These are phyloP conservation scores for Aphelinus certus DNA, from an alignment of 1,140 invertebrate species.

Conservation along the genomic window DNA sequence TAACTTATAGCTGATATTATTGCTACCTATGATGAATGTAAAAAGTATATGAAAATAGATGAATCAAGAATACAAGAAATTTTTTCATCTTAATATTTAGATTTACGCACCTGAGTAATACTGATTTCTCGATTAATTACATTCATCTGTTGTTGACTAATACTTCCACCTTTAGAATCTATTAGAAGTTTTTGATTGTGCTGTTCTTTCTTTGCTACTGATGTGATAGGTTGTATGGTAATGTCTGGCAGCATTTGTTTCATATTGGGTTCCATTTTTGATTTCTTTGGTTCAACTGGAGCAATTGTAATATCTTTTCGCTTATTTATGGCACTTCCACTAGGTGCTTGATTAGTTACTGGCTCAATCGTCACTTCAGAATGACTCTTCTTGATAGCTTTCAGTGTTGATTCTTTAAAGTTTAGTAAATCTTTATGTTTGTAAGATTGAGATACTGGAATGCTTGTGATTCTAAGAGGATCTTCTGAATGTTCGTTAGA, in stretches of 20 bases:
- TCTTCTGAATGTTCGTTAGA: constrained; percentile 50
- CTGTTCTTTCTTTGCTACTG: constrained; percentile 42
- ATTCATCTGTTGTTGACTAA: constrained; percentile 61
- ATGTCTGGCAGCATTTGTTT: constrained; percentile 60
- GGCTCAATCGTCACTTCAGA: constrained; percentile 57
- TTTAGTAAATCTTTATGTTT: constrained; percentile 35
- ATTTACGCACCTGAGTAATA: constrained; percentile 55
- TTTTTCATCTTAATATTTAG: too few relatives aligned
- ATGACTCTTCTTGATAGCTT: constrained; percentile 48
- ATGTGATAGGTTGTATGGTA: constrained; percentile 58
- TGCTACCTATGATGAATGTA: too few relatives aligned
- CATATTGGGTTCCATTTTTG: constrained; percentile 57
- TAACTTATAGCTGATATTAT: too few relatives aligned
- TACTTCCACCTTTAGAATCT: constrained; percentile 47
- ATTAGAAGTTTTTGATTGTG: constrained; percentile 49
- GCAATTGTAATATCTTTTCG: constrained; percentile 58
- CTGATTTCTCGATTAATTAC: constrained; percentile 62
- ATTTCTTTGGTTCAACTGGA: constrained; percentile 58
- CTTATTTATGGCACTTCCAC: constrained; percentile 43
- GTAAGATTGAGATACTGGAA: constrained; percentile 22
- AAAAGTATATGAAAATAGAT: too few relatives aligned
- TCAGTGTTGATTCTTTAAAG: constrained; percentile 45
- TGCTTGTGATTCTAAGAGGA: constrained; percentile 43
- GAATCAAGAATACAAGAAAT: too few relatives aligned
- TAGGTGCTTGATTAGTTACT: constrained; percentile 32